Evolutionary conservation across 2,888 invertebrate species (phyloP).

Genomic region (Candidula unifasciata): DNA sequence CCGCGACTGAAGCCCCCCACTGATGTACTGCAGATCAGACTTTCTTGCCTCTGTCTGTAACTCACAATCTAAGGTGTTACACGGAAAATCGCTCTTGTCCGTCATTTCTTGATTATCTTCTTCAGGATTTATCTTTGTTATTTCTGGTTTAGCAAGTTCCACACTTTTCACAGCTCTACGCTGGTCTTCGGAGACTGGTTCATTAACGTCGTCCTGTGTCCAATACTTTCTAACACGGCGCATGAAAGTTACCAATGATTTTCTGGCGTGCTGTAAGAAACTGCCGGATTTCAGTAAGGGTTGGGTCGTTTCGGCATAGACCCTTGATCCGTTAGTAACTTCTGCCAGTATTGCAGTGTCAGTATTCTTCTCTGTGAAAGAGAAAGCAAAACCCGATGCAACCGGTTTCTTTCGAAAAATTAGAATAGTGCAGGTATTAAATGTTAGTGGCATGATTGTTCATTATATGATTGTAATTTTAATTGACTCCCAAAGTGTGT

Average conservation of each 20-base stretch:
- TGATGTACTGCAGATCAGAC: background rate
- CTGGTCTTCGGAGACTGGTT: background rate
- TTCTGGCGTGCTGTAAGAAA: background rate
- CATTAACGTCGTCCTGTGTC: background rate
- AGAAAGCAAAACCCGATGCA: background rate
- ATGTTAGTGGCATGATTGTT: background rate
- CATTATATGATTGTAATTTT: no score
- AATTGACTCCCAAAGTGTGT: no score
- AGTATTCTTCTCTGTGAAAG: background rate
- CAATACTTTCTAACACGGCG: background rate
- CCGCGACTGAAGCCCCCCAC: background rate
- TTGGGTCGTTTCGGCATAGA: background rate
- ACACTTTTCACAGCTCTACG: background rate
- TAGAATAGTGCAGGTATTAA: background rate
- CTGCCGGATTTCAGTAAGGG: background rate
- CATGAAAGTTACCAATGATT: background rate
- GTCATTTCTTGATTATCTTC: background rate
- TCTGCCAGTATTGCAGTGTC: background rate
- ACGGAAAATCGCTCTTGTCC: background rate
- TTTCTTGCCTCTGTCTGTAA: background rate
- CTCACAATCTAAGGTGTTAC: background rate
- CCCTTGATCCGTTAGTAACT: background rate
- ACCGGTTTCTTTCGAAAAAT: background rate
- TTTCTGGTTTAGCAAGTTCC: background rate
- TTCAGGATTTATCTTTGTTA: no score